phyloP scores from a whole-genome alignment of 1,140 invertebrate species.

The Drosophila auraria region DNA sequence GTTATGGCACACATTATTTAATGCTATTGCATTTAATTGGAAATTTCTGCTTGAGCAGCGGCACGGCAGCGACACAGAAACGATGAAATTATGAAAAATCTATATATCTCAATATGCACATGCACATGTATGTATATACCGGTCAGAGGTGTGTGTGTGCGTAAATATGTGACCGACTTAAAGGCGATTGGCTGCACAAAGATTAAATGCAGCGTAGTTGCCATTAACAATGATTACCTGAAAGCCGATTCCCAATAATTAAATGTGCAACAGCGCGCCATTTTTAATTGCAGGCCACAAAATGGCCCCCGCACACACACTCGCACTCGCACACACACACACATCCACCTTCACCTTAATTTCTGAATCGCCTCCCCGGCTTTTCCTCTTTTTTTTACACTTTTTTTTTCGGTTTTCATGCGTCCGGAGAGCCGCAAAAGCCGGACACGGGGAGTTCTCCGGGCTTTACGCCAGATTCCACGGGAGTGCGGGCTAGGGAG shows the following conservation, averaged over 20 bases:
- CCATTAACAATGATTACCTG: conserved; percentile 83
- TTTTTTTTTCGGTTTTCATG: conserved; percentile 8
- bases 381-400: neutral
- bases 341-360: conserved; percentile 31
- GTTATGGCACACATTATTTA: conserved; percentile 52
- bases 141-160: conserved; percentile 34
- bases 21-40: conserved; percentile 70
- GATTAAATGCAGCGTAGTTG: conserved; percentile 81
- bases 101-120: conserved; percentile 43
- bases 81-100: conserved; percentile 66
- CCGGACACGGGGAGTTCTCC: conserved; percentile 20
- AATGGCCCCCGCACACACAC: conserved; percentile 50
- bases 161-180: conserved; percentile 51
- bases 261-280: conserved; percentile 83
- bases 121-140: conserved; percentile 3
- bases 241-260: conserved; percentile 83
- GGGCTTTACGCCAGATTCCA: conserved; percentile 31
- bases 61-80: conserved; percentile 40
- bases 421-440: conserved; percentile 35
- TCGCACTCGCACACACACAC: neutral
- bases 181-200: conserved; percentile 51
- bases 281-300: conserved; percentile 80
- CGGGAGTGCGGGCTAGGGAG: too few relatives aligned
- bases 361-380: conserved; percentile 15
- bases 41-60: conserved; percentile 62